Evolutionary conservation across 2,797 vertebrate genomes (phyloP), one percentile per base, ranked within the genome.

Genomic region (Arnoldichthys spilopterus): DNA sequence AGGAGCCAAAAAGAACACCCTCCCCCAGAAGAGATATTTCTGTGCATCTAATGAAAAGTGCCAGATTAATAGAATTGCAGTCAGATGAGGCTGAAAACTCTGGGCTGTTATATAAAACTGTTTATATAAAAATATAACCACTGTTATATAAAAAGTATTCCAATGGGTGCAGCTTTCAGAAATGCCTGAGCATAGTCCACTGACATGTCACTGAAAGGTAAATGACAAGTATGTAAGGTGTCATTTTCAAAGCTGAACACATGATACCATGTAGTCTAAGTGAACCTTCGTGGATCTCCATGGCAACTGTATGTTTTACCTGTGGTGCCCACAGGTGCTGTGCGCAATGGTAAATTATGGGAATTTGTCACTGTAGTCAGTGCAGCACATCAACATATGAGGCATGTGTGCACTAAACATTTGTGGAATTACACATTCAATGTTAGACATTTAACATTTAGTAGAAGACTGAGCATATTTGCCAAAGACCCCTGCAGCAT

Each of bases 301-400:
- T 62, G 28, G 59, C 15, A 62, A 49, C 43, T 20, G 16, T 40
- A 37, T 37, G n/a, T 40, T 28, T 47, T 30, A 68, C 66, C 26
- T 49, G 66, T 30, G 22, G 16, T 68, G 66, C 24, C 16, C 66
- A 68, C 66, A 49, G 66, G n/a, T 40, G 20, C 61, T 47, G 20
- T 43, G 62, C n/a, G n/a, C n/a, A n/a, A n/a, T n/a, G n/a, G n/a
- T 37, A 37, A 37, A 3, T 3, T 37, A 37, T 37, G 34, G 34
- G 3, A 3, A 37, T 37, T 37, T 37, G n/a, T n/a, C n/a, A n/a
- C n/a, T n/a, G n/a, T n/a, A n/a, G n/a, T n/a, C n/a, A n/a, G n/a
- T n/a, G n/a, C n/a, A n/a, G n/a, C 34, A 37, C 3, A 8, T 3
- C 34, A 37, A 37, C 34, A 37, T 8, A 37, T 37, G 34, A 37